Evolutionary conservation across 2,888 invertebrate species (phyloP).

Genomic region (Pammene aurita): DNA sequence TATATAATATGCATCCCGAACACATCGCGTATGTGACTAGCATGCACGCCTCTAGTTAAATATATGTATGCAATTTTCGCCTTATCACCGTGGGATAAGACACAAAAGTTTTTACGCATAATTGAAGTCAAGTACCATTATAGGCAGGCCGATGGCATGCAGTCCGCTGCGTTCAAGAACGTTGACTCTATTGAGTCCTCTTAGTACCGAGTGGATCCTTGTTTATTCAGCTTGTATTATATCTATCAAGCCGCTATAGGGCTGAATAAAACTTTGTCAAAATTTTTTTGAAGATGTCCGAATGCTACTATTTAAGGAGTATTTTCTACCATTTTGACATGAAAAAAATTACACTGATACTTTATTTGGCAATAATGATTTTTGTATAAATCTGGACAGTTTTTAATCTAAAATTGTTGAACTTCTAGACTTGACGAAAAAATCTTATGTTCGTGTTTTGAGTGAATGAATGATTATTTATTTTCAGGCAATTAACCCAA

Average conservation of each 20-base stretch:
- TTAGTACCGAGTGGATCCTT: slow-evolving; percentile 18
- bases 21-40: slow-evolving; percentile 20
- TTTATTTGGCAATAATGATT: too few relatives aligned
- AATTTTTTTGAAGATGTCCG: too few relatives aligned
- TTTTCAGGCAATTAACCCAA: too few relatives aligned
- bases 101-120: background rate
- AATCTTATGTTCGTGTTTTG: too few relatives aligned
- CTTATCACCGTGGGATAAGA: background rate
- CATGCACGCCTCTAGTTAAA: background rate
- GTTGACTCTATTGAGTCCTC: slow-evolving; percentile 37
- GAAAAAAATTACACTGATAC: too few relatives aligned
- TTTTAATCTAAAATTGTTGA: too few relatives aligned
- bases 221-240: slow-evolving; percentile 14
- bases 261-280: background rate
- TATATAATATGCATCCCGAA: slow-evolving; percentile 17
- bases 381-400: too few relatives aligned
- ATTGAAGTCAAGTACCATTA: slow-evolving; percentile 7
- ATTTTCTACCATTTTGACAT: too few relatives aligned
- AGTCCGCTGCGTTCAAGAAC: slow-evolving; percentile 31
- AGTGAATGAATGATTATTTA: too few relatives aligned
- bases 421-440: too few relatives aligned
- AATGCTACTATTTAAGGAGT: too few relatives aligned
- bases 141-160: slow-evolving; percentile 32
- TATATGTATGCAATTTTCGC: background rate
- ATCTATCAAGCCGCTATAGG: background rate